A percentile compares a stretch with the other conserved stretches of the same genome.
These are phyloP conservation scores for Exocentrus adspersus DNA, from an alignment of 2,888 invertebrate genomes.

Conservation along the genomic window DNA sequence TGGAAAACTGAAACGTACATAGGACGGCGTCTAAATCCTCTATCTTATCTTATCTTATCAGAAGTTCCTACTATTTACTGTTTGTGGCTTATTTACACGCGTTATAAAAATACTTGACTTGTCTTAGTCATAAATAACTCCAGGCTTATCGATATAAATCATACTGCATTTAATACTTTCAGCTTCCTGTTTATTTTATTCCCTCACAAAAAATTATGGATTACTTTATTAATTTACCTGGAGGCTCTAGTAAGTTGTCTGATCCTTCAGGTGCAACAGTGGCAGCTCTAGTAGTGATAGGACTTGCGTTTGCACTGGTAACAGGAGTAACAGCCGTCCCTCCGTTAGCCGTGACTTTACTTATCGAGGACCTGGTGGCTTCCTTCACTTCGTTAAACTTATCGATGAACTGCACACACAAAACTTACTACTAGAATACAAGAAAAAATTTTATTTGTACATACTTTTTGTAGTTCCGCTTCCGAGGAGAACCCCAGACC, in stretches of 20 bases:
- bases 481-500: slow-evolving; percentile 96
- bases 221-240: too few relatives aligned
- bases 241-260: slow-evolving; percentile 64
- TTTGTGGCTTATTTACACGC: neutral
- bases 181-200: too few relatives aligned
- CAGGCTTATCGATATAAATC: too few relatives aligned
- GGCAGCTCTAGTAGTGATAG: slow-evolving; percentile 77
- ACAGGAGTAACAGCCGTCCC: slow-evolving; percentile 79
- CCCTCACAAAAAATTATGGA: too few relatives aligned
- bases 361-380: slow-evolving; percentile 81
- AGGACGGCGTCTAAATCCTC: neutral
- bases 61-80: neutral
- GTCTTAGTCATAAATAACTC: neutral
- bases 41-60: neutral
- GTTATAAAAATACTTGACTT: neutral
- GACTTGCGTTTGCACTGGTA: slow-evolving; percentile 89
- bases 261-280: slow-evolving; percentile 65
- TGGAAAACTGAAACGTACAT: neutral
- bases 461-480: slow-evolving; percentile 90
- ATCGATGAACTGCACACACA: slow-evolving; percentile 97
- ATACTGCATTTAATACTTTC: too few relatives aligned
- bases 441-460: slow-evolving; percentile 19
- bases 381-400: slow-evolving; percentile 99
- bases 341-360: slow-evolving; percentile 71
- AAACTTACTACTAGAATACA: too few relatives aligned